Percentiles rank a stretch among this genome's conserved stretches.
Conservation (phyloP, 1,140 invertebrate genomes). For the Lepeophtheirus salmonis region DNA sequence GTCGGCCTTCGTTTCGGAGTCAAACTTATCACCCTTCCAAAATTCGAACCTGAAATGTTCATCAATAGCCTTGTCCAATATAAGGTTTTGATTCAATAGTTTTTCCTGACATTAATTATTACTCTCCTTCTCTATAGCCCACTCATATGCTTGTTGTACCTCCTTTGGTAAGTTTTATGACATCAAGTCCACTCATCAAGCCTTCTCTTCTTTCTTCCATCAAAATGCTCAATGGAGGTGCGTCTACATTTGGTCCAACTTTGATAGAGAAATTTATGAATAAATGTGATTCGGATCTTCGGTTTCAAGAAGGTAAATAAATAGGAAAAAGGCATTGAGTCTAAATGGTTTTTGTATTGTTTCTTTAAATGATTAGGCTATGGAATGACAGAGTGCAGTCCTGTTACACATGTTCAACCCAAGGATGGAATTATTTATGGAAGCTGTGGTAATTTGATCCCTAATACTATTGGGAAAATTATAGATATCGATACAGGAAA, state of each 20-base stretch:
- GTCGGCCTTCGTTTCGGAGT: constrained; percentile 27
- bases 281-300: constrained; percentile 15
- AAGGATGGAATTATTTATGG: constrained; percentile 25
- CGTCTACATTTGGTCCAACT: constrained; percentile 42
- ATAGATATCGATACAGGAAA: constrained; percentile 33
- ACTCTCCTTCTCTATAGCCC: constrained; percentile 7
- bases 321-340: too few species aligned
- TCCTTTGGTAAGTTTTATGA: constrained; percentile 43
- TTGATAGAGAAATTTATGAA: constrained; percentile 36
- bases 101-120: neutral
- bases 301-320: constrained; percentile 11
- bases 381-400: constrained; percentile 32
- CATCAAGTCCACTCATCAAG: constrained; percentile 38
- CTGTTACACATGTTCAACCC: constrained; percentile 24
- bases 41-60: constrained; percentile 31
- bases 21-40: constrained; percentile 27
- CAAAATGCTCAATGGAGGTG: constrained; percentile 39
- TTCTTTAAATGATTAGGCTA: constrained; percentile 28
- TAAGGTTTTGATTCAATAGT: constrained; percentile 26
- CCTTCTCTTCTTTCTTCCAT: constrained; percentile 36
- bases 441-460: constrained; percentile 41
- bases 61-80: constrained; percentile 28
- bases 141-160: constrained; percentile 27
- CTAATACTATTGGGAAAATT: constrained; percentile 46
- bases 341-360: too few species aligned